These are phyloP conservation scores for Suillia variegata DNA, from an alignment of 2,888 invertebrate genomes.

Conservation along the genomic window DNA sequence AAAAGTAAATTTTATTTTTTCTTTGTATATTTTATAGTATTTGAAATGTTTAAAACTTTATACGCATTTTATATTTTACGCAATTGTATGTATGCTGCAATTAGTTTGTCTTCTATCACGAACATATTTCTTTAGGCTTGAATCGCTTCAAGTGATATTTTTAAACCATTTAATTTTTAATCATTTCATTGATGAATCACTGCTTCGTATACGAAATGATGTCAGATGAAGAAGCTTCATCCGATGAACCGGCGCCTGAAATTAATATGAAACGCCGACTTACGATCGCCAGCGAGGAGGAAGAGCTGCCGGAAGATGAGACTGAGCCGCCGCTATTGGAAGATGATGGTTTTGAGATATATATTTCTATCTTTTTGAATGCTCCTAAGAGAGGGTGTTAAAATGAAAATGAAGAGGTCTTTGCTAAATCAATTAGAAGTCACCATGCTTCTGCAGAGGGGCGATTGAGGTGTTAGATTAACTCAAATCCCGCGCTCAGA, in stretches of 20 bases:
- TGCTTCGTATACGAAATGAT: background rate
- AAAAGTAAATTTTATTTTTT: conserved; percentile 4
- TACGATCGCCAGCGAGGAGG: conserved; percentile 55
- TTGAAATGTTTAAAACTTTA: conserved; percentile 36
- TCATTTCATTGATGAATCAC: background rate
- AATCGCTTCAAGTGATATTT: background rate
- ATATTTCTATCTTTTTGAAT: conserved; percentile 8
- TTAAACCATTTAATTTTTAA: no score
- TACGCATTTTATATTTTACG: conserved; percentile 33
- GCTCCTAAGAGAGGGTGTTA: conserved; percentile 2
- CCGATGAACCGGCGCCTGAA: conserved; percentile 36
- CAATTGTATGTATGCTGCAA: conserved; percentile 40
- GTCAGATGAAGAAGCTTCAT: conserved; percentile 36
- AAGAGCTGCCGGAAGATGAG: conserved; percentile 46
- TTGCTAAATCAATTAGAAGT: background rate
- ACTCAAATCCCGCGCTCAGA: no score
- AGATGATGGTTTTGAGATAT: conserved; percentile 52
- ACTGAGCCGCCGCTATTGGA: conserved; percentile 45
- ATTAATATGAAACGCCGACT: conserved; percentile 52
- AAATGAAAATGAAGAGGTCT: background rate
- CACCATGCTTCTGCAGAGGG: conserved; percentile 5
- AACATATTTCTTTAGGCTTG: background rate
- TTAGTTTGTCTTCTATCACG: no score
- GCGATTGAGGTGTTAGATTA: no score
- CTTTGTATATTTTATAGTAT: conserved; percentile 31